Evolutionary conservation across 1,140 invertebrate species (phyloP), one percentile per base, ranked within the genome.

Genomic region (Saccostrea cuccullata): DNA sequence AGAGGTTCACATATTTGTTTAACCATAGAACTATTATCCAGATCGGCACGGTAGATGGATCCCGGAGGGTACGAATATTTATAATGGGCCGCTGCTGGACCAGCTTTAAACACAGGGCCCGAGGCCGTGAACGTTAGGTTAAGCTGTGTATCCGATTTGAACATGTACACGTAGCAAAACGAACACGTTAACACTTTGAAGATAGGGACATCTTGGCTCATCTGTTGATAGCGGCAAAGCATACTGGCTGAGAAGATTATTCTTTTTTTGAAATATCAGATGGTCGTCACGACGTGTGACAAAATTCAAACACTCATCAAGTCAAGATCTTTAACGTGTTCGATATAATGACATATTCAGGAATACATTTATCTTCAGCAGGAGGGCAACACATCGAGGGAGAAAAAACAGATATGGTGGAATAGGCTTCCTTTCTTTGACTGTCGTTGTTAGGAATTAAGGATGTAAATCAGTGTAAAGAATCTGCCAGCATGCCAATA

Each of bases 21-120:
- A 47, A 84, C 82, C 55, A 84, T 56, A n/a, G 82, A 55, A 55
- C 40, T 56, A 55, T 84, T 84, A 55, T 84, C 70, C 26, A 77
- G 30, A 15, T 77, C 70, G 11, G 70, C 70, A 12, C 26, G 30
- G 70, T 13, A 77, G 13, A 77, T 17, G 13, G 30, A 77, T 77
- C 70, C 70, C 11, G 23, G 8, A 15, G 23, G 70, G 15, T 77
- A 77, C 13, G 70, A 77, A 26, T 26, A 77, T 77, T 77, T 77
- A 15, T 30, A 47, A 8, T 47, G 13, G 30, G 23, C 15, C 15
- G 26, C 23, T 13, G 6, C 23, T 26, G 70, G 70, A 11, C 26
- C 70, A 77, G 70, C 70, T 36, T 77, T 77, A 0, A 77, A 30
- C 23, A 77, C 70, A 3, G 70, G 70, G 30, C 70, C 70, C 13